Evolutionary conservation across 2,888 invertebrate species (phyloP).

Genomic region (Pedicia rivosa): DNA sequence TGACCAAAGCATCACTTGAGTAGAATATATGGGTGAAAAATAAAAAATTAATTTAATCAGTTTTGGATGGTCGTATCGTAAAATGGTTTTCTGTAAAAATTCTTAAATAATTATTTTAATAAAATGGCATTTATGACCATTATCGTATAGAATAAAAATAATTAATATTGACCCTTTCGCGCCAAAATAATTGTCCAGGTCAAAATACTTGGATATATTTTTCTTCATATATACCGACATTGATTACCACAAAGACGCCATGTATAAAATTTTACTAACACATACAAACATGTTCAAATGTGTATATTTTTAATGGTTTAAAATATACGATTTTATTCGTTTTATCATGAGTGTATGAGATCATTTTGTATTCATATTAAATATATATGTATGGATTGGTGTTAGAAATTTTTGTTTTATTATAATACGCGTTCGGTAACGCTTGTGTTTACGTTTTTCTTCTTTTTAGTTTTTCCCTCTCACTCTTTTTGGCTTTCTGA

Average conservation of each 20-base stretch:
- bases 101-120: constrained; percentile 11
- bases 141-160: constrained; percentile 5
- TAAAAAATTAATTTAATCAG: constrained; percentile 8
- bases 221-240: not conserved
- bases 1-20: constrained; percentile 2
- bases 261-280: not conserved
- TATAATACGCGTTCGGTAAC: too few species aligned
- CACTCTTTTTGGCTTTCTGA: too few species aligned
- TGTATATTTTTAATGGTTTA: too few species aligned
- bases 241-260: constrained; percentile 4
- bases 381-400: too few species aligned
- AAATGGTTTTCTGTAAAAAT: constrained; percentile 13
- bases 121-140: constrained; percentile 9
- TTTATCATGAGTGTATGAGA: too few species aligned
- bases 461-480: too few species aligned
- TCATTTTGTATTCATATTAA: too few species aligned
- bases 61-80: constrained; percentile 4
- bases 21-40: not conserved
- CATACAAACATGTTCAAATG: too few species aligned
- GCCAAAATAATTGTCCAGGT: constrained; percentile 6
- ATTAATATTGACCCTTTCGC: constrained; percentile 6
- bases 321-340: too few species aligned
- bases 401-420: too few species aligned
- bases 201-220: constrained; percentile 4
- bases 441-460: not conserved